phyloP scores from a whole-genome alignment of 2,888 invertebrate species.

The Notocelia uddmanniana region DNA sequence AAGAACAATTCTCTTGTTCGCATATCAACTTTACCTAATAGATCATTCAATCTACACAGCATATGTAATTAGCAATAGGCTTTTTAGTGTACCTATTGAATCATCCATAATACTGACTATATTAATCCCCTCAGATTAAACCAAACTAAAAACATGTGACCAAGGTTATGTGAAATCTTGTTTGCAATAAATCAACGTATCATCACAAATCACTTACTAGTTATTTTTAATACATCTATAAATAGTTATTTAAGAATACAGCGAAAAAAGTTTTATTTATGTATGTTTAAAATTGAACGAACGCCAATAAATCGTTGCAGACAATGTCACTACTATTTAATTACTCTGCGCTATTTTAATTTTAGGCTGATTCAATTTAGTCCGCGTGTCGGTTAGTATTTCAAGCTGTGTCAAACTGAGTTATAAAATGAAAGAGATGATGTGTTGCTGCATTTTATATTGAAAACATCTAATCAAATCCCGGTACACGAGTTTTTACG shows the following conservation, averaged over 20 bases:
- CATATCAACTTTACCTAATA: too few relatives aligned
- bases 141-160: too few relatives aligned
- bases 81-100: too few relatives aligned
- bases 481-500: not conserved
- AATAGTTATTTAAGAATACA: not conserved
- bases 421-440: not conserved
- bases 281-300: constrained; percentile 18
- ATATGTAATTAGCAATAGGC: too few relatives aligned
- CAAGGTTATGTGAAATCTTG: too few relatives aligned
- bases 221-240: not conserved
- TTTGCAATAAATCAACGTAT: not conserved
- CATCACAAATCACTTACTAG: not conserved
- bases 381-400: constrained; percentile 12
- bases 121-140: too few relatives aligned
- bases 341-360: constrained; percentile 14
- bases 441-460: not conserved
- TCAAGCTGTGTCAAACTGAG: constrained; percentile 3
- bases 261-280: constrained; percentile 1
- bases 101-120: too few relatives aligned
- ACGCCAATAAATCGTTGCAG: constrained; percentile 22
- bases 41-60: too few relatives aligned
- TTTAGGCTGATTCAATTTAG: not conserved
- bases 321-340: constrained; percentile 16
- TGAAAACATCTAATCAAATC: not conserved
- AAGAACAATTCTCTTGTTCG: too few relatives aligned